Conservation (phyloP, 1,140 invertebrate genomes). For the Myzus persicae region DNA sequence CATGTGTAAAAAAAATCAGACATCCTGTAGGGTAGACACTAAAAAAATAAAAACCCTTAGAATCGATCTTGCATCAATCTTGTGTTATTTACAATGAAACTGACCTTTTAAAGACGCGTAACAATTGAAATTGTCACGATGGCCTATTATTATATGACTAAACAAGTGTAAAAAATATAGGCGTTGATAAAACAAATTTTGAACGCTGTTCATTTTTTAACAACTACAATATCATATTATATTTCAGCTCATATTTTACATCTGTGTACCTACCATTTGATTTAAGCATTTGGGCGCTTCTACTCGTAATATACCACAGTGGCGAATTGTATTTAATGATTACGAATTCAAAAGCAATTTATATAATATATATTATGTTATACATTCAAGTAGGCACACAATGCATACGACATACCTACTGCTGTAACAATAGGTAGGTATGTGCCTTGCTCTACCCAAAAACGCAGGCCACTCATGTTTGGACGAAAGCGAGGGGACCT, state of each 20-base stretch:
- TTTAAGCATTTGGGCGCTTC: not conserved
- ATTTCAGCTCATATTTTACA: slow-evolving; percentile 27
- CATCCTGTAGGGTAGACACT: slow-evolving; percentile 19
- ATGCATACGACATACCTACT: not conserved
- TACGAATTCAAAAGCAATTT: not conserved
- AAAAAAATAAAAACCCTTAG: not conserved
- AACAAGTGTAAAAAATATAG: slow-evolving; percentile 26
- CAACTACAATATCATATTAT: slow-evolving; percentile 35
- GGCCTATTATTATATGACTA: slow-evolving; percentile 3
- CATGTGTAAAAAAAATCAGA: slow-evolving; percentile 25
- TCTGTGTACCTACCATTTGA: slow-evolving; percentile 8
- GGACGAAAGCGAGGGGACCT: not conserved
- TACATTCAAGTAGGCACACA: not conserved
- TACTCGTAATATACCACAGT: not conserved
- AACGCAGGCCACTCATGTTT: slow-evolving; percentile 1
- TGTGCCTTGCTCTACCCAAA: not conserved
- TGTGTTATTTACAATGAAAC: slow-evolving; percentile 28
- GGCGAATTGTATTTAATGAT: not conserved
- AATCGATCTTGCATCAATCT: slow-evolving; percentile 28
- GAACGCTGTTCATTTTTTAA: not conserved
- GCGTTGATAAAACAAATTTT: slow-evolving; percentile 8
- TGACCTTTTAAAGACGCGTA: not conserved
- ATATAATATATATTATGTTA: not conserved
- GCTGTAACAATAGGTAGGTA: slow-evolving; percentile 23
- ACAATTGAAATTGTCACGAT: slow-evolving; percentile 11